A percentile compares a stretch with the other conserved stretches of the same genome.
Conservation (phyloP, 2,797 vertebrate genomes). For the Atherinosoma microstoma region DNA sequence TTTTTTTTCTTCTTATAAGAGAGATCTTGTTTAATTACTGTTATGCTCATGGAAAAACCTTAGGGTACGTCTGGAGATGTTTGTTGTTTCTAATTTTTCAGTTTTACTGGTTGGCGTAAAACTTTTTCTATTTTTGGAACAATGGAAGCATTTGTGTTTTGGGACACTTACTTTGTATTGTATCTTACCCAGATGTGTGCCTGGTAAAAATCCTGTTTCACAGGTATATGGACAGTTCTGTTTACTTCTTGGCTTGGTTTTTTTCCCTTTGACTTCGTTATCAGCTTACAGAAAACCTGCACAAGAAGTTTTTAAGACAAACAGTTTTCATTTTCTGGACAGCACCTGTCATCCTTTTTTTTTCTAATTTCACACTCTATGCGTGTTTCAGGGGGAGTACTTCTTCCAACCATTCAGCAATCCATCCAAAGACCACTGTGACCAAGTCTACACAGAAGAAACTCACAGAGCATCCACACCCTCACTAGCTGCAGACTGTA, state of each 20-base stretch:
- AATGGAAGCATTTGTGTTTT: too few species aligned
- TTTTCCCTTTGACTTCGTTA: too few species aligned
- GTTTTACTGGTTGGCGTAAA: too few species aligned
- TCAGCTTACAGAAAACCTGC: neutral
- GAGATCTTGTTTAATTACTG: neutral
- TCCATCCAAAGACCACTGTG: conserved; percentile 51
- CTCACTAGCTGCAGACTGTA: neutral
- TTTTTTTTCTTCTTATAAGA: neutral
- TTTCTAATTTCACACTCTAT: neutral
- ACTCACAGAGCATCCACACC: neutral
- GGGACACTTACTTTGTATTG: too few species aligned
- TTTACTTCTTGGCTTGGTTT: too few species aligned
- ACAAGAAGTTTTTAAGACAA: neutral
- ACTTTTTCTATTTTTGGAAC: too few species aligned
- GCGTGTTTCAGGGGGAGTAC: conserved; percentile 29
- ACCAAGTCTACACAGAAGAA: conserved; percentile 54
- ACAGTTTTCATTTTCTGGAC: neutral
- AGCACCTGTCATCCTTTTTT: neutral
- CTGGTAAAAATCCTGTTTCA: too few species aligned
- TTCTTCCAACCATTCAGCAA: conserved; percentile 38
- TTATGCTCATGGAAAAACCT: neutral
- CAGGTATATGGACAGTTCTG: too few species aligned
- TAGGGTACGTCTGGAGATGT: too few species aligned
- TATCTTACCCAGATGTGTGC: too few species aligned
- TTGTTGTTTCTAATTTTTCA: too few species aligned